phyloP scores from a whole-genome alignment of 1,140 invertebrate genomes.

The Drosophila ficusphila region DNA sequence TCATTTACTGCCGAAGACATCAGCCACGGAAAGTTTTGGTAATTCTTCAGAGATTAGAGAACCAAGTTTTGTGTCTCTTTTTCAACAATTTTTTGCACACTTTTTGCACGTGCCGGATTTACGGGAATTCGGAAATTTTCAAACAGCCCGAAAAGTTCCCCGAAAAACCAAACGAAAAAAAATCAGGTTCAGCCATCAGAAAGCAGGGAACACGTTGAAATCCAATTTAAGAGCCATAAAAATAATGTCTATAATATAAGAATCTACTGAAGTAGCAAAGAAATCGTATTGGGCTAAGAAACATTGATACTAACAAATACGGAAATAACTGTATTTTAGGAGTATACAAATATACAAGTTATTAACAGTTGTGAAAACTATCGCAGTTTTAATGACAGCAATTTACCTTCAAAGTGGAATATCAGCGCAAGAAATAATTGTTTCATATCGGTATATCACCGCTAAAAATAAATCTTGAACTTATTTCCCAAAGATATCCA shows the following conservation, averaged over 20 bases:
- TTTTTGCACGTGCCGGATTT: constrained; percentile 13
- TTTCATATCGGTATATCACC: neutral
- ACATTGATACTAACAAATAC: too few relatives aligned
- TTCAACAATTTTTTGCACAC: neutral
- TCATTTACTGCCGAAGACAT: neutral
- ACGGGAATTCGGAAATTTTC: neutral
- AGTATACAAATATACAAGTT: too few relatives aligned
- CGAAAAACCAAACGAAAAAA: constrained; percentile 12
- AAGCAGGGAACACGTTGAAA: constrained; percentile 1
- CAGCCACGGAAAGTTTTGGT: constrained; percentile 7
- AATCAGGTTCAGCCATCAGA: constrained; percentile 1
- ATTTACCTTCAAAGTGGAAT: neutral
- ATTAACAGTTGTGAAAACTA: too few relatives aligned
- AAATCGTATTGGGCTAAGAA: too few relatives aligned
- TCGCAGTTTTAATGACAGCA: too few relatives aligned
- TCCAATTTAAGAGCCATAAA: constrained; percentile 18
- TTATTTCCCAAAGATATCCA: neutral
- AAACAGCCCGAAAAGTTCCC: constrained; percentile 44
- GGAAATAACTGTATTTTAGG: too few relatives aligned
- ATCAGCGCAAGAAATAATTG: neutral
- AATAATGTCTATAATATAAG: neutral
- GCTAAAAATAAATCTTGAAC: neutral
- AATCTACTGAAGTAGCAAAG: neutral
- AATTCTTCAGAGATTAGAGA: neutral
- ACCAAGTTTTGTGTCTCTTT: constrained; percentile 11